These are phyloP conservation scores for Apis mellifera DNA, from an alignment of 1,140 invertebrate species.

Conservation along the genomic window Amel_HAv3.1 CM009937.2:12723001-12723500, in stretches of 20 bases:
- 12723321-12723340: not conserved
- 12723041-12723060: not conserved
- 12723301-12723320: constrained; percentile 31
- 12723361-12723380: not conserved
- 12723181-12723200: not conserved
- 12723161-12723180: not conserved
- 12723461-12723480: constrained; percentile 18
- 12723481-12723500: constrained; percentile 23
- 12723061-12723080: not conserved
- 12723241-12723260: constrained; percentile 42
- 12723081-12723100: too few relatives aligned
- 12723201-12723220: constrained; percentile 41
- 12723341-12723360: not conserved
- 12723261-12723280: constrained; percentile 62
- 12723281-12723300: constrained; percentile 49
- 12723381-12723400: constrained; percentile 36
- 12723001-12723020: not conserved
- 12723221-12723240: constrained; percentile 30
- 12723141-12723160: not conserved
- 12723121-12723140: constrained; percentile 17
- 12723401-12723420: constrained; percentile 20
- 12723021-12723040: not conserved
- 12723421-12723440: constrained; percentile 37
- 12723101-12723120: constrained; percentile 8
- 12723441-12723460: constrained; percentile 31